A percentile compares a stretch with the other conserved stretches of the same genome.
phyloP scores from a whole-genome alignment of 2,888 invertebrate species.

The Liopterus haemorrhoidalis region DNA sequence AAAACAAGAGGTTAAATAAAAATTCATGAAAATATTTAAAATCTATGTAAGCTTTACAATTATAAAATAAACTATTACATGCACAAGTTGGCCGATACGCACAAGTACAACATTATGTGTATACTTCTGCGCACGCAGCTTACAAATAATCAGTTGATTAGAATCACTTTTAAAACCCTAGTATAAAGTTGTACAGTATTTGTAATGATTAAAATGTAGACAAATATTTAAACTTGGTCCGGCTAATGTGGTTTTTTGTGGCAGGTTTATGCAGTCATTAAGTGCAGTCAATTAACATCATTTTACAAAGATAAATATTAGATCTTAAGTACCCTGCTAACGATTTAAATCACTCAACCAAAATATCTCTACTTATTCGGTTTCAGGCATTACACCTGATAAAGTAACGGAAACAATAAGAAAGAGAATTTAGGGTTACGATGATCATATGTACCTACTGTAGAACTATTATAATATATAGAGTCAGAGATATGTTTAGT shows the following conservation, averaged over 20 bases:
- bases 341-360: conserved; percentile 16
- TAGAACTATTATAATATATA: no score
- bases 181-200: no score
- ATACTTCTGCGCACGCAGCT: no score
- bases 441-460: no score
- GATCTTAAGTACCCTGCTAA: conserved; percentile 24
- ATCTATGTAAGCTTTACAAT: conserved; percentile 42
- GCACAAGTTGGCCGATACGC: no score
- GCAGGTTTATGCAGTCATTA: conserved; percentile 38
- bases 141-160: no score
- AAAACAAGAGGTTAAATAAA: conserved; percentile 37
- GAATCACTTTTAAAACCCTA: no score
- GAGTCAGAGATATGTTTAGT: no score
- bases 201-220: conserved; percentile 29
- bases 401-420: no score
- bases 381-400: no score
- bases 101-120: no score
- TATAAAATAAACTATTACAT: conserved; percentile 19
- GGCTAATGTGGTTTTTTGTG: conserved; percentile 41
- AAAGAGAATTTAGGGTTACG: no score
- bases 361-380: neutral
- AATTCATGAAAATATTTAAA: conserved; percentile 40
- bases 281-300: conserved; percentile 38
- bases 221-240: conserved; percentile 38
- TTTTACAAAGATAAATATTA: conserved; percentile 17